These are phyloP conservation scores for Asobara japonica DNA, from an alignment of 1,140 invertebrate genomes.

Conservation along the genomic window DNA sequence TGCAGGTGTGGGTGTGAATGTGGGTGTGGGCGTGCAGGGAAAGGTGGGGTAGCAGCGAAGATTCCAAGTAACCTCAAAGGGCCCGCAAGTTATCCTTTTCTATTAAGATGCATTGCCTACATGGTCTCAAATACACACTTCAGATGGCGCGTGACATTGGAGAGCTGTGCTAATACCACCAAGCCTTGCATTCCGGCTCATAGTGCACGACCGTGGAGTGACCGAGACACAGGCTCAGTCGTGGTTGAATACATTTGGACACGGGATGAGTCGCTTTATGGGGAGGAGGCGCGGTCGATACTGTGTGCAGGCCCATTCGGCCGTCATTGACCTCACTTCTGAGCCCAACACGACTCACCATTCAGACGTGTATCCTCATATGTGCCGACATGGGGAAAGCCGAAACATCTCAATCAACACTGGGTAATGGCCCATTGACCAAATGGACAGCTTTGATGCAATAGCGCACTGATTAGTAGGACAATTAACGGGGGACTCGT, in stretches of 20 bases:
- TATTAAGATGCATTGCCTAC: background rate
- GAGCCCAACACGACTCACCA: background rate
- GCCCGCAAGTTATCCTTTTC: no score
- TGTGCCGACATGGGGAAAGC: background rate
- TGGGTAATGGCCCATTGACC: background rate
- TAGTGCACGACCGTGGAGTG: background rate
- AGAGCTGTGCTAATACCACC: background rate
- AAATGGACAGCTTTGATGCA: background rate
- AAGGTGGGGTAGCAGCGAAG: no score
- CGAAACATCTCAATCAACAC: slow-evolving; percentile 1
- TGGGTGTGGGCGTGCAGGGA: no score
- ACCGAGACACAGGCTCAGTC: background rate
- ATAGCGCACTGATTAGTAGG: background rate
- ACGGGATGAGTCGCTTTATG: background rate
- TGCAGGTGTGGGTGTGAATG: no score
- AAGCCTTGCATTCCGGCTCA: background rate
- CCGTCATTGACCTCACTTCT: background rate
- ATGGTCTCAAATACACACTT: background rate
- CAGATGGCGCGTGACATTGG: background rate
- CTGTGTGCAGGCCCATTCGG: background rate
- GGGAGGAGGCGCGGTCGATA: background rate
- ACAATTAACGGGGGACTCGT: background rate
- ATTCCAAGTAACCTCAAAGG: background rate
- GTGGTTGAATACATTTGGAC: background rate
- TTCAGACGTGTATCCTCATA: background rate